A percentile compares a stretch with the other conserved stretches of the same genome.
These are phyloP conservation scores for Theristicus caerulescens DNA, from an alignment of 2,113 vertebrate genomes.

Conservation along the genomic window DNA sequence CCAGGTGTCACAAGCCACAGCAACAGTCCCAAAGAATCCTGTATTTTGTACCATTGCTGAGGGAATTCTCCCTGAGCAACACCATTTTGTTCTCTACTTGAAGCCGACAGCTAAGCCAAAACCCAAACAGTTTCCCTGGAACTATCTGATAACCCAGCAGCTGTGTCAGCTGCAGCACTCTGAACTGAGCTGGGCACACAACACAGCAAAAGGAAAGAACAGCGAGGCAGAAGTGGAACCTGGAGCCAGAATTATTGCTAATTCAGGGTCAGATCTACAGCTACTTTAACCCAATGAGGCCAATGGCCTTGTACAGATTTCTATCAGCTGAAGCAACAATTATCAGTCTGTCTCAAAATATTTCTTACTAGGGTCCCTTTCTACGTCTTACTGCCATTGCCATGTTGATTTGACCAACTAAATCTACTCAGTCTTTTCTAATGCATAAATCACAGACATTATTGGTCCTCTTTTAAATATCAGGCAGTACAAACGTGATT, in stretches of 20 bases:
- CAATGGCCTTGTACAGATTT: neutral
- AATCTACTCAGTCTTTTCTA: neutral
- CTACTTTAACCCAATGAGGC: neutral
- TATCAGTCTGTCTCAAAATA: neutral
- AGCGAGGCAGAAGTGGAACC: neutral
- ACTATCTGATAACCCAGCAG: neutral
- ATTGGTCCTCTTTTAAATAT: neutral
- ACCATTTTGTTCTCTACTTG: neutral
- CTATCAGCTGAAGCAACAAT: neutral
- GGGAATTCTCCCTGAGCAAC: neutral
- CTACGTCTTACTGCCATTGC: neutral
- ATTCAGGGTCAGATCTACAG: neutral
- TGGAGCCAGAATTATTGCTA: neutral
- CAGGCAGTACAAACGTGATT: neutral
- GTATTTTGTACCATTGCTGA: neutral
- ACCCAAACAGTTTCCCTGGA: neutral
- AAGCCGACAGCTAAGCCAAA: neutral
- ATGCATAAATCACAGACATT: neutral
- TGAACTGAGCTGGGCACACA: neutral
- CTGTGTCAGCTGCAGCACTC: neutral
- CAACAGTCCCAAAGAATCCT: neutral
- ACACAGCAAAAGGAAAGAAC: neutral
- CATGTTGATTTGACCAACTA: neutral
- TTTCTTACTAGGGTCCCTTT: neutral
- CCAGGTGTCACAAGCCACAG: neutral